Percentiles rank a stretch among this genome's conserved stretches.
These are phyloP conservation scores for Thyatira batis DNA, from an alignment of 2,888 invertebrate species.

Conservation along the genomic window DNA sequence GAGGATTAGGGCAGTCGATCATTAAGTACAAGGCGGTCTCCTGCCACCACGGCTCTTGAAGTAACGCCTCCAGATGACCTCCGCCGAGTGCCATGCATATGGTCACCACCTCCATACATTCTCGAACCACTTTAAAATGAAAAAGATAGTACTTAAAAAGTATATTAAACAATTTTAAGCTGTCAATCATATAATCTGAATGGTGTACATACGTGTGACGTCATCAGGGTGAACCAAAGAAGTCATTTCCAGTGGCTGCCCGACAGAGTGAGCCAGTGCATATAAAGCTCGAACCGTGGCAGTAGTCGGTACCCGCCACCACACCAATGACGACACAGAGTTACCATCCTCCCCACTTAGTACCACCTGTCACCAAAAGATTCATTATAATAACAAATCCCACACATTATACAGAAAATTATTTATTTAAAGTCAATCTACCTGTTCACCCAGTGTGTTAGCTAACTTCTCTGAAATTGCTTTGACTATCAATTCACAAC, in stretches of 20 bases:
- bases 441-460: conserved; percentile 90
- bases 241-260: conserved; percentile 55
- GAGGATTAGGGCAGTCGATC: conserved; percentile 89
- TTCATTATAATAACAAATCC: not conserved
- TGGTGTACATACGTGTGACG: conserved; percentile 74
- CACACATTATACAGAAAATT: not conserved
- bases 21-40: conserved; percentile 94
- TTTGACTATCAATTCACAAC: conserved; percentile 91
- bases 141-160: no score
- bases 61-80: conserved; percentile 90
- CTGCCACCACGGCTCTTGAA: conserved; percentile 93
- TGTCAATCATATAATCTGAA: not conserved
- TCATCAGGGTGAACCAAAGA: conserved; percentile 85
- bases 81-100: conserved; percentile 95
- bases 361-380: conserved; percentile 51
- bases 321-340: conserved; percentile 64
- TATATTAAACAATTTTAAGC: no score
- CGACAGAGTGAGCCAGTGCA: conserved; percentile 65
- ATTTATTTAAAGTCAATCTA: conserved; percentile 36
- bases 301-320: conserved; percentile 73
- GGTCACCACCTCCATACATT: conserved; percentile 95
- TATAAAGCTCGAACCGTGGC: conserved; percentile 74
- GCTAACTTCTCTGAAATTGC: conserved; percentile 92
- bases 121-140: conserved; percentile 87
- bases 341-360: conserved; percentile 65